Evolutionary conservation across 2,888 invertebrate species (phyloP).

Genomic region (Camptogramma bilineatum): DNA sequence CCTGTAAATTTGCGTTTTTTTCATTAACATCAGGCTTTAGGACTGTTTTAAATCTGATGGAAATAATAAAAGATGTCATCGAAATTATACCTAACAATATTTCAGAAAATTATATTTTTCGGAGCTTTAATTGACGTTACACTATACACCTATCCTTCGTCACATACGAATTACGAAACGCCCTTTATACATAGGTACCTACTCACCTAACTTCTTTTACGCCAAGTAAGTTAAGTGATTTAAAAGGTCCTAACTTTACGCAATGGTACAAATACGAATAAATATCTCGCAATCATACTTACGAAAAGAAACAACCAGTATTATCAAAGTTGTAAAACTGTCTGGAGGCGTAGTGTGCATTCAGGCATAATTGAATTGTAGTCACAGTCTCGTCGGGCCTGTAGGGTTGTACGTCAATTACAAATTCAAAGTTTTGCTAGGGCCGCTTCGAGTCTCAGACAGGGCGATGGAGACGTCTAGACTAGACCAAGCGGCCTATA

Average conservation of each 20-base stretch:
- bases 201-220: not conserved
- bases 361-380: conserved; percentile 35
- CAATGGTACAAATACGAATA: conserved; percentile 7
- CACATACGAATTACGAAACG: too few species aligned
- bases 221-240: not conserved
- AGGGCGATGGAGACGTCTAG: conserved; percentile 55
- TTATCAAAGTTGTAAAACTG: conserved; percentile 33
- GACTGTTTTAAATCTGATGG: too few species aligned
- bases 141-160: too few species aligned
- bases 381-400: conserved; percentile 19
- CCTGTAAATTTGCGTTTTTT: too few species aligned
- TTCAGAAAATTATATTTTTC: too few species aligned
- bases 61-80: too few species aligned
- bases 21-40: too few species aligned
- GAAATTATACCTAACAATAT: too few species aligned
- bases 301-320: conserved; percentile 20
- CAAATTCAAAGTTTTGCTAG: conserved; percentile 51
- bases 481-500: conserved; percentile 63
- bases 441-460: conserved; percentile 44
- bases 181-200: too few species aligned
- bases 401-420: conserved; percentile 36
- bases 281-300: conserved; percentile 9
- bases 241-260: conserved; percentile 2
- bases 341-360: conserved; percentile 30
- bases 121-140: too few species aligned